A percentile compares a stretch with the other conserved stretches of the same genome.
phyloP scores from a whole-genome alignment of 1,140 invertebrate species.

The Neodiprion lecontei region DNA sequence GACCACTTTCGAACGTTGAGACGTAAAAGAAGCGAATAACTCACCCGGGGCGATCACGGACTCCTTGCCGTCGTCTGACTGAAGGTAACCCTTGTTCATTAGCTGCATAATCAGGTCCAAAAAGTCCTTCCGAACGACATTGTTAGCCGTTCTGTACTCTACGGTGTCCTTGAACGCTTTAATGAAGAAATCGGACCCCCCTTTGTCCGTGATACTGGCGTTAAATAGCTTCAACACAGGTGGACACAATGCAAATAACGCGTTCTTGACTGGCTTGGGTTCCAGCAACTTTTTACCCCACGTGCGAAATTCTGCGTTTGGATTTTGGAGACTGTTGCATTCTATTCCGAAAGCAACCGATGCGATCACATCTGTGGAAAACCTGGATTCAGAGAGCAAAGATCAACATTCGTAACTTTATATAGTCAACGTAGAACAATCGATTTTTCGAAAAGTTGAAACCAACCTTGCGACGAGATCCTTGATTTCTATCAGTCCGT shows the following conservation, averaged over 20 bases:
- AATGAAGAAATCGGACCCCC: slow-evolving; percentile 35
- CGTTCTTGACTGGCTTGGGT: slow-evolving; percentile 28
- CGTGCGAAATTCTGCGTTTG: slow-evolving; percentile 43
- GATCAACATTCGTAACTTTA: not conserved
- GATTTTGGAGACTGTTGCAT: slow-evolving; percentile 42
- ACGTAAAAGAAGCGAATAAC: slow-evolving; percentile 10
- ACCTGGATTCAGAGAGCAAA: slow-evolving; percentile 28
- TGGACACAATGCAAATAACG: slow-evolving; percentile 32
- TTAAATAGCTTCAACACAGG: slow-evolving; percentile 33
- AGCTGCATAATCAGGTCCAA: slow-evolving; percentile 34
- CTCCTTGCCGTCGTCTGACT: slow-evolving; percentile 12
- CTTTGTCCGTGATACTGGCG: slow-evolving; percentile 27
- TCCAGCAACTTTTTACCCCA: slow-evolving; percentile 43
- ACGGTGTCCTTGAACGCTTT: slow-evolving; percentile 31
- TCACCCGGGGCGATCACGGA: not conserved
- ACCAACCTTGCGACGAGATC: slow-evolving; percentile 60
- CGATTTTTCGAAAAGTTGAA: not conserved
- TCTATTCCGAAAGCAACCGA: slow-evolving; percentile 45
- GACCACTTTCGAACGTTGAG: too few species aligned
- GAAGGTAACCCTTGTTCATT: slow-evolving; percentile 29
- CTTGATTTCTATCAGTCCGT: slow-evolving; percentile 44
- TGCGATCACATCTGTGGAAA: slow-evolving; percentile 44
- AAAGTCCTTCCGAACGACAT: slow-evolving; percentile 35
- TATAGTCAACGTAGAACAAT: not conserved
- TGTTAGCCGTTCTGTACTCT: slow-evolving; percentile 23